Conservation (phyloP, 2,797 vertebrate species). For the Pangasius mekongensis region DNA sequence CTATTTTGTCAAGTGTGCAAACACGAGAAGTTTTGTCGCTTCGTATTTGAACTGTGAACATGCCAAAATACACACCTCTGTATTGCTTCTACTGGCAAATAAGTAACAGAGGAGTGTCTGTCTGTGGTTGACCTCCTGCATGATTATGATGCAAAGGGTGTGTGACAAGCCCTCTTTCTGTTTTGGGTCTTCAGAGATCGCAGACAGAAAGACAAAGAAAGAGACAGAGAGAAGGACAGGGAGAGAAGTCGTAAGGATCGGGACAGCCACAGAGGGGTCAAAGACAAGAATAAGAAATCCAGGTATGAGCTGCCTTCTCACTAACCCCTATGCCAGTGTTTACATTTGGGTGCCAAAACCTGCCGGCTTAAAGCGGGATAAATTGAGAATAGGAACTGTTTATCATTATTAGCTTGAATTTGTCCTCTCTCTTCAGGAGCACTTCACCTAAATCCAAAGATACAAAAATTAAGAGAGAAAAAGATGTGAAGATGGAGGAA, state of each 20-base stretch:
- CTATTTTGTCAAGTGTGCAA: neutral
- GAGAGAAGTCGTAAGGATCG: conserved; percentile 82
- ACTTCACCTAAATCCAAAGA: conserved; percentile 88
- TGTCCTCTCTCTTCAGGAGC: conserved; percentile 70
- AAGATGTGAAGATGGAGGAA: conserved; percentile 83
- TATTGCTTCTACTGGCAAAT: neutral
- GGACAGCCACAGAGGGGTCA: conserved; percentile 75
- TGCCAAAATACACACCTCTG: neutral
- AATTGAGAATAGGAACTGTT: neutral
- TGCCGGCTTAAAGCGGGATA: neutral
- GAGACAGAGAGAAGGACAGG: conserved; percentile 87
- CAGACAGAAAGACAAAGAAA: conserved; percentile 87
- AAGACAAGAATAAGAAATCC: conserved; percentile 82
- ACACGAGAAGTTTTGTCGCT: neutral
- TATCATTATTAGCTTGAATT: neutral
- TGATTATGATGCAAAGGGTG: neutral
- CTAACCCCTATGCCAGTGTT: neutral
- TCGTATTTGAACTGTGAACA: neutral
- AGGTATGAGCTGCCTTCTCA: conserved; percentile 68
- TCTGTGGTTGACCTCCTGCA: neutral
- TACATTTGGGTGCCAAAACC: neutral
- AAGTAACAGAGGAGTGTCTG: neutral
- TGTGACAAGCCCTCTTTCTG: neutral
- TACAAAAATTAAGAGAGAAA: conserved; percentile 83
- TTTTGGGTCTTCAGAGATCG: conserved; percentile 79